Evolutionary conservation across 2,888 invertebrate species (phyloP).

Genomic region (Zhengitettix transpicula): DNA sequence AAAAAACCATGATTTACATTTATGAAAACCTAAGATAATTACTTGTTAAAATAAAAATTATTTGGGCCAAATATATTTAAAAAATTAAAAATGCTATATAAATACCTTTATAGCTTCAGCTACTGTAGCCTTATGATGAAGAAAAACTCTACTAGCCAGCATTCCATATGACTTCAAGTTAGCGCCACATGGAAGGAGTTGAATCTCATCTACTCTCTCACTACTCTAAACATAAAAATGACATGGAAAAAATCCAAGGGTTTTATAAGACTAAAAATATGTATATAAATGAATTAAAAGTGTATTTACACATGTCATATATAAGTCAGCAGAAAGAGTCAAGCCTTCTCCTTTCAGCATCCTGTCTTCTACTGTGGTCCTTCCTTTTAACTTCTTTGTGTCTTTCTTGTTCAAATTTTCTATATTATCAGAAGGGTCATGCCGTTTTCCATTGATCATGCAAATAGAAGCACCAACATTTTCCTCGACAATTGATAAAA

Average conservation of each 20-base stretch:
- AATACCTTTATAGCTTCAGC: constrained; percentile 41
- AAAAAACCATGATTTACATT: too few relatives aligned
- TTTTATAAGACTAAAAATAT: too few relatives aligned
- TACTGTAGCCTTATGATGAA: constrained; percentile 58
- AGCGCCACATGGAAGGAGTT: constrained; percentile 30
- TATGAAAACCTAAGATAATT: too few relatives aligned
- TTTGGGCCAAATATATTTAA: not conserved
- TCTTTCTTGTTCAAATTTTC: constrained; percentile 29
- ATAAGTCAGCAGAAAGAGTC: constrained; percentile 45
- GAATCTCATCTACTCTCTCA: constrained; percentile 1
- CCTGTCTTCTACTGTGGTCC: not conserved
- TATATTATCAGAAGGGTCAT: constrained; percentile 41
- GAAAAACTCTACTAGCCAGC: constrained; percentile 56
- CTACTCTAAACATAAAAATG: not conserved
- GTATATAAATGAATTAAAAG: too few relatives aligned
- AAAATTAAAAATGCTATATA: not conserved
- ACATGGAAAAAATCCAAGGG: too few relatives aligned
- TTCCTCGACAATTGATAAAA: constrained; percentile 38
- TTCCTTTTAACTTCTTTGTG: constrained; percentile 38
- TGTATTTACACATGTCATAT: constrained; percentile 48
- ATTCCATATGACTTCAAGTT: constrained; percentile 56
- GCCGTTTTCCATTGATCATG: constrained; percentile 55
- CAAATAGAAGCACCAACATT: constrained; percentile 46
- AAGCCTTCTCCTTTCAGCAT: constrained; percentile 16
- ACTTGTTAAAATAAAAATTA: too few relatives aligned